Evolutionary conservation across 2,888 invertebrate genomes (phyloP).

Genomic region (Cephus spinipes): DNA sequence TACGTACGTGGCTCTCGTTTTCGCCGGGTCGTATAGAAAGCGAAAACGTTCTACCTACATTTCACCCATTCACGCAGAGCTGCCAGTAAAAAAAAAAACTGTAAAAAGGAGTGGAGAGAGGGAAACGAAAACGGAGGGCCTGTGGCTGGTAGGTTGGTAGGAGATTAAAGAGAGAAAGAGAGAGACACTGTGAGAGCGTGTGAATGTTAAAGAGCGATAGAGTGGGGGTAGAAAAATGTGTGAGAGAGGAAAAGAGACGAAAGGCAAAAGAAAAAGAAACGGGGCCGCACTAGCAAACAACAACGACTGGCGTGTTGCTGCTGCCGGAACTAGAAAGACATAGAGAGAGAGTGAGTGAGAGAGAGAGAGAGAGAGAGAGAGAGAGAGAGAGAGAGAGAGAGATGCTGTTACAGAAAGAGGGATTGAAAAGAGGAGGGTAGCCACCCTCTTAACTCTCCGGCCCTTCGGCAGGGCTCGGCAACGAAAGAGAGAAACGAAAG

Average conservation of each 20-base stretch:
- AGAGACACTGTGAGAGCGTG: constrained; percentile 24
- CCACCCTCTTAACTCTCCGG: background rate
- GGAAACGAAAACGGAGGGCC: constrained; percentile 7
- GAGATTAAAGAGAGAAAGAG: constrained; percentile 28
- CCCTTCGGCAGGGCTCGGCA: no score
- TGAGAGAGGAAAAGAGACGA: background rate
- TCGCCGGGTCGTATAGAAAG: constrained; percentile 64
- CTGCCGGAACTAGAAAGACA: constrained; percentile 3
- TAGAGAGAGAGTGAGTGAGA: no score
- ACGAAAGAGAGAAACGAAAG: constrained; percentile 13
- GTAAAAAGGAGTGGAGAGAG: constrained; percentile 2
- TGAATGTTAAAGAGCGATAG: constrained; percentile 22
- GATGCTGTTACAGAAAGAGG: constrained; percentile 7
- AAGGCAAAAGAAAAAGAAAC: constrained; percentile 23
- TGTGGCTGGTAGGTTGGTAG: constrained; percentile 15
- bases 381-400: constrained; percentile 16
- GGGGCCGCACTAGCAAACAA: background rate
- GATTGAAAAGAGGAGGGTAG: constrained; percentile 7
- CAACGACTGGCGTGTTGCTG: background rate
- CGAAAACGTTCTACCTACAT: constrained; percentile 65
- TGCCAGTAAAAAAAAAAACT: constrained; percentile 22
- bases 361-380: constrained; percentile 5
- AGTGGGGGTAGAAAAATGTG: constrained; percentile 12
- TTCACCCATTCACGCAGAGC: constrained; percentile 65
- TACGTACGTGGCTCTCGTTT: constrained; percentile 64